Evolutionary conservation across 2,797 vertebrate species (phyloP), one percentile per base, ranked within the genome.

Genomic region (Gallirallus australis): DNA sequence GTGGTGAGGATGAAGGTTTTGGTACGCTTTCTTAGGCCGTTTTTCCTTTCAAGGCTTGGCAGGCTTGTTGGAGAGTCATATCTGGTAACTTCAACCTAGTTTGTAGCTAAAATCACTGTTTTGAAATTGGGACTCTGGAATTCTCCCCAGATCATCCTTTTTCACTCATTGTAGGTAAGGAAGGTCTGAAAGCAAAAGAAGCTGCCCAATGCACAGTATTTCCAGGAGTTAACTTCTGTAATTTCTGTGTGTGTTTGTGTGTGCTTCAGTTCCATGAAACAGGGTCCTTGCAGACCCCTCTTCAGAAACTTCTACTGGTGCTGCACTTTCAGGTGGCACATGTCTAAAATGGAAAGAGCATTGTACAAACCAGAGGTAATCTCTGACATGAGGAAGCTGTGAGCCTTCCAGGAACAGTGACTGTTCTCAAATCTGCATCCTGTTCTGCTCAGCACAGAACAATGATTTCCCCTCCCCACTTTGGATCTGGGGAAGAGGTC

Each of bases 291-390:
- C 35, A 73, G 60, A 42, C 2, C 9, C 18, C 4, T 19, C 7
- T 56, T 14, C 20, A 53, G 75, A 72, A 72, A 18, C 71, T 56
- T n/a, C 6, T 50, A 20, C 17, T 1, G 0, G 45, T 54, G 33
- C 27, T 23, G 52, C 12, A 24, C 15, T 89, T 66, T 40, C 30
- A 83, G 64, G 3, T 59, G 75, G 27, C 6, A 11, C 45, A 40
- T 75, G 60, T 82, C 71, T 86, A 14, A 27, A 59, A 66, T 39
- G 35, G 56, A 28, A 52, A 53, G 81, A 84, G 60, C 35, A 15
- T 21, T 88, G 33, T 71, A 16, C 85, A 93, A 86, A 63, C 39
- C 56, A 30, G 83, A 89, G 84, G 82, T 70, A 80, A 80, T 91
- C 56, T 48, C 56, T 66, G 94, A 52, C 71, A 79, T 56, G 10